phyloP scores from a whole-genome alignment of 2,113 vertebrate genomes.

The Thalassarche chlororhynchos region DNA sequence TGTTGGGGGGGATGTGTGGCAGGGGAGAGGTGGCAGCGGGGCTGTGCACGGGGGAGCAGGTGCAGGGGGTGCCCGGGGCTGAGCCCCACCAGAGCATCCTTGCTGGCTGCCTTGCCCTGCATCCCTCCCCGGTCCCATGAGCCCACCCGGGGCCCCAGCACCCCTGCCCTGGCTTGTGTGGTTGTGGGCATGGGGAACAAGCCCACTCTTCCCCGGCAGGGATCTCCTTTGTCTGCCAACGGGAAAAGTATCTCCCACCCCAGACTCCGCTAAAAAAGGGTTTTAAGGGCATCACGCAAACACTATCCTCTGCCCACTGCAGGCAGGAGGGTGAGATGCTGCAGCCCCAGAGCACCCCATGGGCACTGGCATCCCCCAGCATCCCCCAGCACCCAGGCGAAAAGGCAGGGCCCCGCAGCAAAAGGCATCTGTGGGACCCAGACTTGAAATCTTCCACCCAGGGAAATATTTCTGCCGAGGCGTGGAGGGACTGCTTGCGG shows the following conservation, averaged over 20 bases:
- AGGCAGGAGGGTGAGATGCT: neutral
- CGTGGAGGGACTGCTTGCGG: neutral
- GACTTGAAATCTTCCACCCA: neutral
- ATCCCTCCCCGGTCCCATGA: fast-evolving
- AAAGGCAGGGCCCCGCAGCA: neutral
- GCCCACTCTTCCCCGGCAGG: neutral
- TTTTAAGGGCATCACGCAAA: neutral
- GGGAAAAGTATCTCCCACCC: neutral
- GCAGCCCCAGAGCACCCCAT: neutral
- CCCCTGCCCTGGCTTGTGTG: fast-evolving
- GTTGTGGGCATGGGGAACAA: neutral
- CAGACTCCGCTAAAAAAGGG: neutral
- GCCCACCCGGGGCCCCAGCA: neutral
- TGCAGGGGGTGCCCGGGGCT: no score
- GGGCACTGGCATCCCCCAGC: neutral
- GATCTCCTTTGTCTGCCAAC: neutral
- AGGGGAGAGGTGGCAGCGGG: neutral
- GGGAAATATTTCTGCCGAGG: neutral
- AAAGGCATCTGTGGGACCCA: neutral
- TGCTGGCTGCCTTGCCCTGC: neutral
- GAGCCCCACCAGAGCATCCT: neutral
- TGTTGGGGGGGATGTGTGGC: neutral
- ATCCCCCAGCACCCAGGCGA: fast-evolving
- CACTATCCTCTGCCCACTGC: neutral
- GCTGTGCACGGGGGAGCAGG: neutral